phyloP scores from a whole-genome alignment of 2,888 invertebrate genomes.

The Epiblema foenella region DNA sequence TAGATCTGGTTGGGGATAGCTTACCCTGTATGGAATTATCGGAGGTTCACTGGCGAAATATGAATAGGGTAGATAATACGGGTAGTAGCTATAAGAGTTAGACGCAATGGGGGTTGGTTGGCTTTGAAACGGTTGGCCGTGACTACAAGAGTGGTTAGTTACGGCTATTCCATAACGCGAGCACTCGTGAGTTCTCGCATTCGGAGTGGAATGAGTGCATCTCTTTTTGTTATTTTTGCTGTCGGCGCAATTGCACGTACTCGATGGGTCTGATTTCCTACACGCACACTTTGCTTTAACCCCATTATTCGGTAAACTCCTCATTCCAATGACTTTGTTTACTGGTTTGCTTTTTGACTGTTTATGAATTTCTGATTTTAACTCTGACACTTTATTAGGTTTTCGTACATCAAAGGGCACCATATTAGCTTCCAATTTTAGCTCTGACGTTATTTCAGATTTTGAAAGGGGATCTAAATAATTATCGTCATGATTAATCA shows the following conservation, averaged over 20 bases:
- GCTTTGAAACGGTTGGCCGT: background rate
- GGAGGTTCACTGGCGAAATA: slow-evolving; percentile 53
- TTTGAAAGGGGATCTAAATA: slow-evolving; percentile 1
- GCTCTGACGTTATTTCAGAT: background rate
- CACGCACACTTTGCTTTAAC: slow-evolving; percentile 56
- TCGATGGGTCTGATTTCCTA: slow-evolving; percentile 50
- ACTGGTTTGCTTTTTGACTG: slow-evolving; percentile 31
- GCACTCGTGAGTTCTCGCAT: slow-evolving; percentile 46
- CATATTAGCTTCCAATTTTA: background rate
- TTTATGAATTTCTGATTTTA: slow-evolving; percentile 37
- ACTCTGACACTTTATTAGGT: slow-evolving; percentile 42
- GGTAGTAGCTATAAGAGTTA: slow-evolving; percentile 48
- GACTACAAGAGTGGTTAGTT: slow-evolving; percentile 40
- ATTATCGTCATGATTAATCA: background rate
- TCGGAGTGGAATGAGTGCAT: slow-evolving; percentile 47
- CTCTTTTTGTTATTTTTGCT: slow-evolving; percentile 44
- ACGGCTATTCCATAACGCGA: slow-evolving; percentile 45
- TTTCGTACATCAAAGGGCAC: background rate
- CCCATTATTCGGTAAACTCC: slow-evolving; percentile 58
- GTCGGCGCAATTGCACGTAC: slow-evolving; percentile 52
- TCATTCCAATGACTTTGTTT: slow-evolving; percentile 63
- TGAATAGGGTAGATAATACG: slow-evolving; percentile 57
- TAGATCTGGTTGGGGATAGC: slow-evolving; percentile 54
- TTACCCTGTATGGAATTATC: slow-evolving; percentile 46
- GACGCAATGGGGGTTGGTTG: slow-evolving; percentile 11